Evolutionary conservation across 2,888 invertebrate species (phyloP).

Genomic region (Agrochola litura): DNA sequence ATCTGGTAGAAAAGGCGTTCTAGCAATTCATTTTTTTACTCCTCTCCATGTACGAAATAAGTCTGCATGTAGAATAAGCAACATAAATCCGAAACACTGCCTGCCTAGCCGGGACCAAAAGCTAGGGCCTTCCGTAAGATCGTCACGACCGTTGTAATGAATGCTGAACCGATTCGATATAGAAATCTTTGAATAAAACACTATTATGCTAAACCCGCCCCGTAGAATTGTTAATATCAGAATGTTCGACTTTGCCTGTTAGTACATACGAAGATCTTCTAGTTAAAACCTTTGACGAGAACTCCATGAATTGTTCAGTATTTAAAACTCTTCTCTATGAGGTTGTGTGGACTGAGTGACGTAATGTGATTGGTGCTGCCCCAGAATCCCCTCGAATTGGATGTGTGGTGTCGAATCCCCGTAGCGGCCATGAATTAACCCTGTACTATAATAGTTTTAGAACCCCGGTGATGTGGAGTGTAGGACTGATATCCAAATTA

Average conservation of each 20-base stretch:
- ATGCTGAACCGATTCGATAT: conserved; percentile 46
- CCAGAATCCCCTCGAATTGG: conserved; percentile 84
- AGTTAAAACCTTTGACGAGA: conserved; percentile 35
- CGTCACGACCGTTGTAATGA: conserved; percentile 33
- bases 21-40: conserved; percentile 34
- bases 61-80: conserved; percentile 39
- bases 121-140: conserved; percentile 30
- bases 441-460: conserved; percentile 78
- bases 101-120: conserved; percentile 36
- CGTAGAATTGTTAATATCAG: conserved; percentile 55
- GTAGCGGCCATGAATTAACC: conserved; percentile 82
- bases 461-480: conserved; percentile 79
- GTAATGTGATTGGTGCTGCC: conserved; percentile 90
- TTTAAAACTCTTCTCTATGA: conserved; percentile 78
- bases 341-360: conserved; percentile 85
- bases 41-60: conserved; percentile 13
- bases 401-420: conserved; percentile 83
- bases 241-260: conserved; percentile 57
- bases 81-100: conserved; percentile 13
- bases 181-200: conserved; percentile 35
- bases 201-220: conserved; percentile 46
- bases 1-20: not conserved
- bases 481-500: conserved; percentile 78
- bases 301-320: conserved; percentile 41
- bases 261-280: conserved; percentile 44